Evolutionary conservation across 2,888 invertebrate genomes (phyloP), one percentile per base, ranked within the genome.

Genomic region (Petrolisthes cinctipes): DNA sequence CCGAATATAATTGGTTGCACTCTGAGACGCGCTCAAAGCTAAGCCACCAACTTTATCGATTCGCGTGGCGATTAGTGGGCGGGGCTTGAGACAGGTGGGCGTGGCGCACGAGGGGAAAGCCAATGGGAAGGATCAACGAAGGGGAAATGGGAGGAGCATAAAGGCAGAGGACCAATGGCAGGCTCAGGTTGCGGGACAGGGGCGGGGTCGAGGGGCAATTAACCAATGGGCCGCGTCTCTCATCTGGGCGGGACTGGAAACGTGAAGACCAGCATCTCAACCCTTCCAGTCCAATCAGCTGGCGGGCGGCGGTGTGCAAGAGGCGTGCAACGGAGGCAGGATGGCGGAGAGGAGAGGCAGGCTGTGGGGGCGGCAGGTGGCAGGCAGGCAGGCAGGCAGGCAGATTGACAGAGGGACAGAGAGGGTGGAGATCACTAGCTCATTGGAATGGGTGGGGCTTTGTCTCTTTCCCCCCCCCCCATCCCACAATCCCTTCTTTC

Each of bases 11-110:
- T 86, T 86, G 86, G 86, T 82, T 86, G 86, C 86, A 86, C 86
- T 86, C 86, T 86, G 86, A 86, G 86, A 82, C 82, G 82, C 86
- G 82, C 68, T 86, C 86, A 82, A 86, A 86, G 82, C 86, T 82
- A 86, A 86, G 82, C 86, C 75, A 86, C 86, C 82, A 82, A 80
- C 85, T 85, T 85, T 86, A 86, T 86, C 86, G 86, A 86, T 86
- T 82, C 82, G 75, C 86, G 86, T 82, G 86, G 86, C 86, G 86
- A 86, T 86, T 86, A 86, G 86, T 86, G 86, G 86, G 86, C 61
- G 86, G 86, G 54, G 82, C 78, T 76, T n/a, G 68, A n/a, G 54
- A 56, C 23, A 76, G 76, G 82, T 81, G 86, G 86, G 86, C 86
- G 86, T 76, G 20, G 68, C 54, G 53, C 20, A 57, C 68, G 86